Conservation (phyloP, 2,797 vertebrate genomes). For the Coilia nasus region DNA sequence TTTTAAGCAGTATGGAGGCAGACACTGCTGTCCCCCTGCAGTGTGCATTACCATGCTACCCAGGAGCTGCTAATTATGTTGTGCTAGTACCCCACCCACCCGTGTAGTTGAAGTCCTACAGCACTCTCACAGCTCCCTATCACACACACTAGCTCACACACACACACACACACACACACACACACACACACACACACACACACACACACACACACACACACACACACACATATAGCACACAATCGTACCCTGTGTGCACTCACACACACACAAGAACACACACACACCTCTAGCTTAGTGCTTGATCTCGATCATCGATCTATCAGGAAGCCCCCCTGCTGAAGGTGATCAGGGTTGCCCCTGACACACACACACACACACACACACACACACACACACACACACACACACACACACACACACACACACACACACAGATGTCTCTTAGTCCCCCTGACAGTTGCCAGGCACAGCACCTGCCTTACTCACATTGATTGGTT, state of each 20-base stretch:
- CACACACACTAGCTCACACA: constrained; percentile 40
- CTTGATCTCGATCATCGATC: not conserved
- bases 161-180: constrained; percentile 35
- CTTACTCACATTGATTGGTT: not conserved
- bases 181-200: not conserved
- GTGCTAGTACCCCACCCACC: constrained; percentile 68
- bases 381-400: not conserved
- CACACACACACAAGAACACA: not conserved
- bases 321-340: not conserved
- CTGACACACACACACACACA: not conserved
- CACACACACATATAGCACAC: not conserved
- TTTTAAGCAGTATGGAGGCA: constrained; percentile 44
- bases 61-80: constrained; percentile 66
- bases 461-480: not conserved
- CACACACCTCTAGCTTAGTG: not conserved
- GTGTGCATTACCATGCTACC: constrained; percentile 59
- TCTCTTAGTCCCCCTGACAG: not conserved
- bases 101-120: constrained; percentile 66
- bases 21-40: constrained; percentile 38
- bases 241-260: too few relatives aligned
- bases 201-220: not conserved
- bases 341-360: not conserved
- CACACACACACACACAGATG: not conserved
- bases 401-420: constrained; percentile 12
- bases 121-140: constrained; percentile 56